These are phyloP conservation scores for Zoroaster sp. DNA, from an alignment of 53 echinoderm and acorn worm genomes.

Conservation along the genomic window DNA sequence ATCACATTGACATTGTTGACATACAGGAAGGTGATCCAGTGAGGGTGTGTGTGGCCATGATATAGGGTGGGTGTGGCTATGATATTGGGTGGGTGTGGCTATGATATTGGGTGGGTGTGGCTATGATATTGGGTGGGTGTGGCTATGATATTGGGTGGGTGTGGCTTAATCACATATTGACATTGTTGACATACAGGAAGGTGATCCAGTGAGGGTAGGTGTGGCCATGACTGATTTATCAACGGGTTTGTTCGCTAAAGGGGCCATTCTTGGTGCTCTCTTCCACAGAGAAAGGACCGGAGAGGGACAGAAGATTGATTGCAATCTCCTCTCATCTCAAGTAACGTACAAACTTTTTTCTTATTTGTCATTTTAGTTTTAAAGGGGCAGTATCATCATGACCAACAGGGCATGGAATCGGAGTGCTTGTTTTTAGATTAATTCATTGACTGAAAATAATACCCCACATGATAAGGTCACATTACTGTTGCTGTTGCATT, in stretches of 20 bases:
- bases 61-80: background rate
- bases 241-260: constrained; percentile 91
- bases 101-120: too few relatives aligned
- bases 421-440: too few relatives aligned
- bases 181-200: constrained; percentile 59
- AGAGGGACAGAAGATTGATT: constrained; percentile 89
- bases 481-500: too few relatives aligned
- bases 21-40: constrained; percentile 76
- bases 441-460: too few relatives aligned
- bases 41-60: constrained; percentile 75
- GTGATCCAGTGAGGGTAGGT: constrained; percentile 88
- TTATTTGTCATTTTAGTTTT: too few relatives aligned
- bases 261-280: constrained; percentile 88
- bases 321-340: constrained; percentile 95
- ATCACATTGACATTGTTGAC: background rate
- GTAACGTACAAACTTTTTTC: constrained; percentile 7
- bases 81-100: background rate
- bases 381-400: too few relatives aligned
- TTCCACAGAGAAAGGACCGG: constrained; percentile 85
- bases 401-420: too few relatives aligned
- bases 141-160: constrained; percentile 32
- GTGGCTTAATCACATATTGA: background rate
- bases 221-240: constrained; percentile 94
- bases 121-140: constrained; percentile 63
- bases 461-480: too few relatives aligned